phyloP scores from a whole-genome alignment of 2,888 invertebrate genomes.

The Sturmia bella region DNA sequence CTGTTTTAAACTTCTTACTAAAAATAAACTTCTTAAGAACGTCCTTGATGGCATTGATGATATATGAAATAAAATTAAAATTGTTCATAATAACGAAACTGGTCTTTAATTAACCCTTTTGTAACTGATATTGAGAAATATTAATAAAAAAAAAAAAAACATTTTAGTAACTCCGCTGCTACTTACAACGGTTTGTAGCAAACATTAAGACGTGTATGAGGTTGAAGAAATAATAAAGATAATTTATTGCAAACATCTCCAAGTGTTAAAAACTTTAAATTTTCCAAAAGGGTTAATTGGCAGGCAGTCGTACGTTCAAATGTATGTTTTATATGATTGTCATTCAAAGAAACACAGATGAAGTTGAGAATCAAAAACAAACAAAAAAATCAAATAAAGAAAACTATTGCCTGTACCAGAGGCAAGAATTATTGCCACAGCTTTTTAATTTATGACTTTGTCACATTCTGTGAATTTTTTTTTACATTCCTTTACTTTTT shows the following conservation, averaged over 20 bases:
- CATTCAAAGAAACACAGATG: constrained; percentile 44
- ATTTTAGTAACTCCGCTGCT: neutral
- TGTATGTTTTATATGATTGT: constrained; percentile 43
- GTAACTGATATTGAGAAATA: neutral
- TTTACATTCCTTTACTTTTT: constrained; percentile 43
- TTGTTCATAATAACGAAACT: constrained; percentile 11
- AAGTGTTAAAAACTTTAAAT: neutral
- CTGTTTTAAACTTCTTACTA: neutral
- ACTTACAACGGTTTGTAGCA: too few species aligned
- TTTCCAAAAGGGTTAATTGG: constrained; percentile 42
- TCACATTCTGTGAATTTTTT: constrained; percentile 63
- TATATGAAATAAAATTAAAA: constrained; percentile 17
- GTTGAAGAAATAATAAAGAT: too few species aligned
- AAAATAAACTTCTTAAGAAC: constrained; percentile 8
- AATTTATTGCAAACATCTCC: neutral
- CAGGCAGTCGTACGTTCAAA: constrained; percentile 32
- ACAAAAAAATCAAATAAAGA: constrained; percentile 9
- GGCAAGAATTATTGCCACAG: constrained; percentile 61
- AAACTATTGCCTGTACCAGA: constrained; percentile 22
- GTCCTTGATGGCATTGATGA: constrained; percentile 33
- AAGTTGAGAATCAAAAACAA: neutral
- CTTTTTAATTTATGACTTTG: constrained; percentile 66
- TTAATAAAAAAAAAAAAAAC: neutral
- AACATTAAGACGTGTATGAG: too few species aligned
- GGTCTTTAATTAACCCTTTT: constrained; percentile 31